phyloP scores from a whole-genome alignment of 2,888 invertebrate species.

The Hypercompe scribonia region DNA sequence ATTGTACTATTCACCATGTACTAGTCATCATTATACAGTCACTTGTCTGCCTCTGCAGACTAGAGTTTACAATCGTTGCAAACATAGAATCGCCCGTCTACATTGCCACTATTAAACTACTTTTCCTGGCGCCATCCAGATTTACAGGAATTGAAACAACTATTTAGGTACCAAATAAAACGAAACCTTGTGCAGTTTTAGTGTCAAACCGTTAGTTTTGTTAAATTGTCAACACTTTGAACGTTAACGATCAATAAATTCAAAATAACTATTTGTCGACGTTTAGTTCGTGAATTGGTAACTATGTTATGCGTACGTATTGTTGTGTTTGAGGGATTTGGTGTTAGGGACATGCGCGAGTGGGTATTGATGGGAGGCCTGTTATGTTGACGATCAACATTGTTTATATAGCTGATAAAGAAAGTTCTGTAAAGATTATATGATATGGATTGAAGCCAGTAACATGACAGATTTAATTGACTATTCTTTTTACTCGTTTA shows the following conservation, averaged over 20 bases:
- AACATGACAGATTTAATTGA: background rate
- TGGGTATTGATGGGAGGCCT: constrained; percentile 9
- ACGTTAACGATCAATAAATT: constrained; percentile 39
- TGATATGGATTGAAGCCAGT: background rate
- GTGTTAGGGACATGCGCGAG: background rate
- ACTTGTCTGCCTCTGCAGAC: background rate
- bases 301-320: constrained; percentile 14
- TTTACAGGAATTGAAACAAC: constrained; percentile 47
- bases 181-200: constrained; percentile 49
- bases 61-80: background rate
- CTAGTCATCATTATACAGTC: background rate
- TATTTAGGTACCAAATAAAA: constrained; percentile 53
- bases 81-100: constrained; percentile 41
- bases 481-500: background rate
- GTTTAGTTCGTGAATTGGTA: constrained; percentile 16
- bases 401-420: background rate
- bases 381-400: background rate
- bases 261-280: constrained; percentile 25
- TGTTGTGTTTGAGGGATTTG: constrained; percentile 15
- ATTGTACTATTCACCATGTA: too few species aligned
- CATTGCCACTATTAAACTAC: constrained; percentile 44
- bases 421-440: background rate
- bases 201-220: constrained; percentile 45
- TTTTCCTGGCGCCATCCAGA: constrained; percentile 58
- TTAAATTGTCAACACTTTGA: constrained; percentile 46